Base-by-base conservation (phyloP, 2,888 invertebrate genomes). In the Acrobeloides nanus region DNA sequence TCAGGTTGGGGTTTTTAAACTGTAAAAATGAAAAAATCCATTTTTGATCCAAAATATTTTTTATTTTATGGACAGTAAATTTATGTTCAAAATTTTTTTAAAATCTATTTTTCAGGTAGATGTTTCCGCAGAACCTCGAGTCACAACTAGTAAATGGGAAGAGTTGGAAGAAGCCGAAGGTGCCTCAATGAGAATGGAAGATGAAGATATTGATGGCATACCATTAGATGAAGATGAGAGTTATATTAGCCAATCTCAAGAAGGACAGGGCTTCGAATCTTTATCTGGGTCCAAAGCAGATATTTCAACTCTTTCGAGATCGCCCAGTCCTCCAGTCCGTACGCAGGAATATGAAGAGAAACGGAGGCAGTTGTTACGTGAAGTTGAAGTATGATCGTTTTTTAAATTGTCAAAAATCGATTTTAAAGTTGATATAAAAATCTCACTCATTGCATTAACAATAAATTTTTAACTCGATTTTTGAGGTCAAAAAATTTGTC, bases 341-440 rank as follows among this genome's bases (percentile, higher is more conserved):
- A 12, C 27, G 12, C 17, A 24, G 21, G 70, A 68, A 44, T 72
- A 74, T 66, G 72, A 74, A 4, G 77, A 78, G 51, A 75, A 75
- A 45, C 64, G 75, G 42, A 57, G 78, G 38, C 70, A 72, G 34
- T 74, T 77, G 59, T 64, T 80, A 4, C 81, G 93, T 21, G 92
- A 93, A 75, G 87, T 97, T 66, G 95, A 95, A 79, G 83, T 78
- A 47, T 23, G 46, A 17, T 12, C 3, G 35, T 24, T 17, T 17
- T 1, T n/a, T 10, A 20, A 27, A n/a, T n/a, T n/a, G n/a, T n/a
- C n/a, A n/a, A n/a, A n/a, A n/a, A n/a, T n/a, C n/a, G n/a, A n/a
- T n/a, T n/a, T n/a, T n/a, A n/a, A n/a, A n/a, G n/a, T n/a, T n/a
- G n/a, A n/a, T n/a, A n/a, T n/a, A n/a, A n/a, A n/a, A n/a, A n/a